Conservation (phyloP, 2,113 vertebrate genomes). For the Phalacrocorax aristotelis region DNA sequence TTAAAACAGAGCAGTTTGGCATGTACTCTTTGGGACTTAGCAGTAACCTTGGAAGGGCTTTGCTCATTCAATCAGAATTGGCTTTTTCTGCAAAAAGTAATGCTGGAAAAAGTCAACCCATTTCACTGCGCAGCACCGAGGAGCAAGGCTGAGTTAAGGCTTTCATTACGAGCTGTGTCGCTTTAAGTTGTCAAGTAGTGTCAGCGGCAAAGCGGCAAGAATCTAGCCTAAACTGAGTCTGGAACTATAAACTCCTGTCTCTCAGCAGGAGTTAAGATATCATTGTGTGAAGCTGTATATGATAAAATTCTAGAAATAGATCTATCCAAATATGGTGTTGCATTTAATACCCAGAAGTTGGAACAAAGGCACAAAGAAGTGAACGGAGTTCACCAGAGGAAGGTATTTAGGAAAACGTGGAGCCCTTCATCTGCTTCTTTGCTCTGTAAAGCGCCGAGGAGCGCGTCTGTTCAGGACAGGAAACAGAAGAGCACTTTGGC, state of each 20-base stretch:
- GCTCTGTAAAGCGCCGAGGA: neutral
- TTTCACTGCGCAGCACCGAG: neutral
- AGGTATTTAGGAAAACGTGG: neutral
- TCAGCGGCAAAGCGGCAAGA: neutral
- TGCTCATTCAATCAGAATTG: neutral
- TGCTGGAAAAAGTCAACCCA: neutral
- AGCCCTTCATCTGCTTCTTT: neutral
- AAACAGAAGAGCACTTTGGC: neutral
- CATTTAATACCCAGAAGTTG: neutral
- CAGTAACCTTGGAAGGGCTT: neutral
- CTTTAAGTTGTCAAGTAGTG: neutral
- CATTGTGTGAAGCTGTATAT: neutral
- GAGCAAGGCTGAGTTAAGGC: neutral
- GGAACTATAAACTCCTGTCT: neutral
- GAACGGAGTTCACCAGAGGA: neutral
- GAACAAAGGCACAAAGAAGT: neutral
- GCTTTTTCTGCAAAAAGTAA: neutral
- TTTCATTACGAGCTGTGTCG: neutral
- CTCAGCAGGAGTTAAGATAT: neutral
- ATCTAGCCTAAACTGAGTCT: neutral
- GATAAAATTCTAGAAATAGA: neutral
- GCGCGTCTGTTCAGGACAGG: neutral
- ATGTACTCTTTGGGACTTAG: neutral
- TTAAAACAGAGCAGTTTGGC: neutral
- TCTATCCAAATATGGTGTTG: neutral